Base-by-base conservation (phyloP, 2,888 invertebrate genomes). In the Heliothis peltigera region DNA sequence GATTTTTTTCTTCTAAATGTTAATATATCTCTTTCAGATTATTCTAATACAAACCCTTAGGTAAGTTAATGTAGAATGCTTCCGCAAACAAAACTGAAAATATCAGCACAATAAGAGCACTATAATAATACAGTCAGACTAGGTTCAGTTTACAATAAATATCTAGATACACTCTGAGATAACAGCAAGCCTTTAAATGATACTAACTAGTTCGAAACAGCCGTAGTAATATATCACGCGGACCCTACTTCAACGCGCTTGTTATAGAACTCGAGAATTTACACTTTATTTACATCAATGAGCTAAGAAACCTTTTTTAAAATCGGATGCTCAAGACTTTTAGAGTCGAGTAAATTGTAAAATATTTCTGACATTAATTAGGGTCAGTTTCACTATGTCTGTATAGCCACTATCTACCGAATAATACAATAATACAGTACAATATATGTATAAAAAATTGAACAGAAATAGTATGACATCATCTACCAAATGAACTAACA, bases 211-310 rank as follows among this genome's bases (percentile, higher is more conserved):
- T 66, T 67, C 3, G 17, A 63, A 70, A 59, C 51, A 32, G 22
- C 55, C 58, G 46, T 48, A 67, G 44, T 58, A 77, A 75, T 80
- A 76, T 68, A 76, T 78, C 71, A 74, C 58, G 55, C 51, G 5
- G 61, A 35, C 22, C 56, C 51, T n/a, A 58, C 78, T 62, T 80
- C 79, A 72, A 52, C 67, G 47, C 12, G 64, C 68, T 70, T 64
- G 77, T 80, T 80, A 79, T 71, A 75, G 42, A 56, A 58, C 64
- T 57, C 48, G 21, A 64, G 63, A n/a, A 77, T 77, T 75, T 70
- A 61, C 59, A 75, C 49, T 47, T 58, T 58, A 68, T 72, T 72
- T 59, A 66, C 56, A 8, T 42, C 62, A 58, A 7, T 39, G 70
- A 70, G 66, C 60, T 56, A 76, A 6, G 61, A 76, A 79, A 48